These are phyloP conservation scores for Drosophila erecta DNA, from an alignment of 1,140 invertebrate species.

Conservation along the genomic window DNA sequence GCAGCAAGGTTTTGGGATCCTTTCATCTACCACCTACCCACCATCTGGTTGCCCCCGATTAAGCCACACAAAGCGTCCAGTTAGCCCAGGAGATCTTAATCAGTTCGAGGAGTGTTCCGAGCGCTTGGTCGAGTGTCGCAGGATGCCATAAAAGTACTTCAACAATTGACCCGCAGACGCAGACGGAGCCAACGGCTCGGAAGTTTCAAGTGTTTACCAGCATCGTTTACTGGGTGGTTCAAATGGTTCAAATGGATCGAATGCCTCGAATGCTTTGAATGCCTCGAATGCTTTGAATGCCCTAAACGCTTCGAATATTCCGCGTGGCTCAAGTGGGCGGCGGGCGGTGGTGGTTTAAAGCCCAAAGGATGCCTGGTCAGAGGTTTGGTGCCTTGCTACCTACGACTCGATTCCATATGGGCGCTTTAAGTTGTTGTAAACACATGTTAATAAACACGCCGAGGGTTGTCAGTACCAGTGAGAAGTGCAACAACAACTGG, in stretches of 20 bases:
- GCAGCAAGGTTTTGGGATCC: background rate
- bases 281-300: too few species aligned
- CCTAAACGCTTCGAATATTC: background rate
- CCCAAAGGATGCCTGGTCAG: conserved; percentile 1
- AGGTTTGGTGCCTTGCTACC: background rate
- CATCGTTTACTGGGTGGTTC: conserved; percentile 54
- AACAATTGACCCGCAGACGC: conserved; percentile 54
- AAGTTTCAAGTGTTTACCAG: conserved; percentile 79
- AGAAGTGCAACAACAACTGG: conserved; percentile 20
- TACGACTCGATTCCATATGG: conserved; percentile 55
- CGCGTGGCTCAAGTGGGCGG: conserved; percentile 6
- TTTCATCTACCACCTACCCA: conserved; percentile 9
- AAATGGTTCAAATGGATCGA: background rate
- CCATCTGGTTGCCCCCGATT: conserved; percentile 12
- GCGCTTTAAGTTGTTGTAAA: conserved; percentile 82
- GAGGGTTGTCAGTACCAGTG: conserved; percentile 76
- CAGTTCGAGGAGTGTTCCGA: conserved; percentile 13
- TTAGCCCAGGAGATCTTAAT: conserved; percentile 28
- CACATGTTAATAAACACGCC: conserved; percentile 83
- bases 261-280: background rate
- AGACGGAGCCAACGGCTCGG: conserved; percentile 54
- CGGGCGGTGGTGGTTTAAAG: conserved; percentile 7
- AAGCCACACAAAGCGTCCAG: background rate
- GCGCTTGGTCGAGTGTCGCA: conserved; percentile 32
- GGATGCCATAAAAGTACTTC: conserved; percentile 31